These are phyloP conservation scores for Corapipo altera DNA, from an alignment of 2,113 vertebrate genomes.

Conservation along the genomic window DNA sequence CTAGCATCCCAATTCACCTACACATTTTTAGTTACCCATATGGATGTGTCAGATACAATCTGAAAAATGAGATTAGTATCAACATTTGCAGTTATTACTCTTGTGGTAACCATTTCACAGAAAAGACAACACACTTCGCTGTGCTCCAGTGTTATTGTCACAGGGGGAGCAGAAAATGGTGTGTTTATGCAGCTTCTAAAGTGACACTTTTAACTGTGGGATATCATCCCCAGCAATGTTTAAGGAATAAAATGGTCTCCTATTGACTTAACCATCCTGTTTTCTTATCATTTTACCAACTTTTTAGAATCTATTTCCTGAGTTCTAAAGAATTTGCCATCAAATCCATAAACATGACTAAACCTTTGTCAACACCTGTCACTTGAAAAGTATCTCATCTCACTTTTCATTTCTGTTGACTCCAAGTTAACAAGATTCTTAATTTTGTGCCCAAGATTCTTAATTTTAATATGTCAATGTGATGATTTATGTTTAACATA, in stretches of 20 bases:
- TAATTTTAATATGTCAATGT: neutral
- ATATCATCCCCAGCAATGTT: neutral
- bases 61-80: neutral
- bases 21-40: neutral
- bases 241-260: neutral
- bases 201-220: neutral
- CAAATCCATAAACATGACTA: neutral
- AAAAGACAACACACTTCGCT: neutral
- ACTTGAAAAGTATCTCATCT: neutral
- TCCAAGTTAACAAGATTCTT: neutral
- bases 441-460: neutral
- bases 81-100: neutral
- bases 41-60: neutral
- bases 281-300: neutral
- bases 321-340: neutral
- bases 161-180: neutral
- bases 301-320: neutral
- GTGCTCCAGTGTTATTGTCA: neutral
- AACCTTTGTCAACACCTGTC: neutral
- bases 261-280: neutral
- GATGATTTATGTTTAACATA: neutral
- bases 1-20: neutral
- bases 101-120: neutral
- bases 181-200: neutral
- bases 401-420: neutral